phyloP scores from a whole-genome alignment of 2,113 vertebrate species.

The Muntiacus muntjak region DNA sequence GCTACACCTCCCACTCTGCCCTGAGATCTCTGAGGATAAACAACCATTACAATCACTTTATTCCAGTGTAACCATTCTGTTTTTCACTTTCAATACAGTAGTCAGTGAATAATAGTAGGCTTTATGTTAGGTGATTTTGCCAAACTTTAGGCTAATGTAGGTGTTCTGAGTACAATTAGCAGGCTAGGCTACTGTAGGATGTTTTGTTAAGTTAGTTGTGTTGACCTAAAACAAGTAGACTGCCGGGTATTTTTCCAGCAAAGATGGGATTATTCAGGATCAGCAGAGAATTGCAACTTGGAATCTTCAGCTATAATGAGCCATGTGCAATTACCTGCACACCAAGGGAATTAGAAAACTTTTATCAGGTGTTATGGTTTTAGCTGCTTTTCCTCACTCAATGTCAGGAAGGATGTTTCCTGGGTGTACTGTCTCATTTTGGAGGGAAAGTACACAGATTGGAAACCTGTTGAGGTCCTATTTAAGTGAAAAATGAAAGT shows the following conservation, averaged over 20 bases:
- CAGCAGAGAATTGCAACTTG: neutral
- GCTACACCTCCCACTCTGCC: rapidly evolving
- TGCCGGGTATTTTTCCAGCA: neutral
- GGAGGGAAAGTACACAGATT: neutral
- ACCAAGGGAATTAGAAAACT: neutral
- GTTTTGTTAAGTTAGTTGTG: neutral
- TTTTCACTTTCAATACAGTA: neutral
- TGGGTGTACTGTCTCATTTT: neutral
- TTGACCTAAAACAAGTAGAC: neutral
- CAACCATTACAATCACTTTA: neutral
- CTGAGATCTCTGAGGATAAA: neutral
- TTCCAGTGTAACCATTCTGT: neutral
- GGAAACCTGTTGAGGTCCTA: neutral
- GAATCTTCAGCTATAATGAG: neutral
- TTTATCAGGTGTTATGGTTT: neutral
- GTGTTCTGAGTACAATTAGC: neutral
- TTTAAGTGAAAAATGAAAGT: neutral
- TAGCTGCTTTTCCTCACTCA: neutral
- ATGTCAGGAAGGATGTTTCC: neutral
- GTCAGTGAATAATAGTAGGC: neutral
- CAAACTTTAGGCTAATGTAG: neutral
- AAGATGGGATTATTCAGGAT: neutral
- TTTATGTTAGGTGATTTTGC: neutral
- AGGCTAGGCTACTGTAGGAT: neutral
- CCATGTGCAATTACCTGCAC: neutral